These are phyloP conservation scores for Tenthredo scrophulariae DNA, from an alignment of 2,888 invertebrate species.

Conservation along the genomic window DNA sequence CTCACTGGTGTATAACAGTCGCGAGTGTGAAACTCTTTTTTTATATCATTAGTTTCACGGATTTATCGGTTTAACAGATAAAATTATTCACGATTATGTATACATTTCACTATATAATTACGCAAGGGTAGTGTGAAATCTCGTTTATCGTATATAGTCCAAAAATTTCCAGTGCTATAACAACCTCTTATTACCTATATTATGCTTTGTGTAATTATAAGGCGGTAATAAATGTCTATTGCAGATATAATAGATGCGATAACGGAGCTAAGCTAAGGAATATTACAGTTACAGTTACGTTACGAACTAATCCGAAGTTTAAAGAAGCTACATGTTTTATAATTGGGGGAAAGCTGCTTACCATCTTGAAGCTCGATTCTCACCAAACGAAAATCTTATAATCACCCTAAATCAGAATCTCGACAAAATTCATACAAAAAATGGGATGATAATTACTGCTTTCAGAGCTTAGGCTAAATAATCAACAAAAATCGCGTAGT, in stretches of 20 bases:
- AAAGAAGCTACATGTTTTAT: not conserved
- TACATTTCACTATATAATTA: not conserved
- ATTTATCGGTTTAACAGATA: conserved; percentile 3
- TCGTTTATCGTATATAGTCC: not conserved
- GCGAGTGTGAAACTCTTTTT: not conserved
- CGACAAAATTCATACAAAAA: too few species aligned
- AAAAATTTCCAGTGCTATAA: not conserved
- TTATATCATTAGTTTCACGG: not conserved
- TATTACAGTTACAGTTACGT: conserved; percentile 10
- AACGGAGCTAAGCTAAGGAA: not conserved
- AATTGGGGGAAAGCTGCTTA: conserved; percentile 22
- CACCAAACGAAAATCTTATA: not conserved
- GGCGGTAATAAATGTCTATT: not conserved
- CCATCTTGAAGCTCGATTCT: not conserved
- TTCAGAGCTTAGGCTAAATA: not conserved
- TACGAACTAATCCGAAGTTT: not conserved
- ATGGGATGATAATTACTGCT: not conserved
- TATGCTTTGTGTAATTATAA: conserved; percentile 4
- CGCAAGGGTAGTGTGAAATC: not conserved
- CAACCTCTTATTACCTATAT: not conserved
- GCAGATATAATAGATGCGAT: not conserved
- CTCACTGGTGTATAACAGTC: conserved; percentile 17
- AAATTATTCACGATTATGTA: not conserved
- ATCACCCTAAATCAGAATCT: not conserved
- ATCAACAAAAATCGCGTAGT: not conserved